A percentile compares a stretch with the other conserved stretches of the same genome.
Evolutionary conservation across 2,888 invertebrate genomes (phyloP).

Genomic region (Galeopsomyia nigrocyanea): DNA sequence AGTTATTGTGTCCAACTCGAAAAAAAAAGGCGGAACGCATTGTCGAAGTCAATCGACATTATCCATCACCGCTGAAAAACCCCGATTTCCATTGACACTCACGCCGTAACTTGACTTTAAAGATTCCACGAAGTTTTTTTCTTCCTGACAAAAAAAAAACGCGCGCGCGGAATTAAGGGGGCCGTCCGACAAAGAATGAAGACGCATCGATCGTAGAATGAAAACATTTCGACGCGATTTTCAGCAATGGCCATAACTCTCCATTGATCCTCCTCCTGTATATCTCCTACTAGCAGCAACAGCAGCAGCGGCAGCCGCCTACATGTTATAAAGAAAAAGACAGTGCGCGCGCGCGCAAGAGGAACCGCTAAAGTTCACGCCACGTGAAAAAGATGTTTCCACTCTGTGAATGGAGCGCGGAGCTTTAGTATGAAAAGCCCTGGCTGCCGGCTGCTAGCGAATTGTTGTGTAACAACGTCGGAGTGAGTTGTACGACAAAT

Average conservation of each 20-base stretch:
- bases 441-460: constrained; percentile 43
- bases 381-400: constrained; percentile 39
- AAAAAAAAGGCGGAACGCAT: not conserved
- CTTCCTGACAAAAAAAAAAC: constrained; percentile 6
- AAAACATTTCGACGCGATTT: constrained; percentile 15
- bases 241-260: constrained; percentile 27
- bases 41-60: constrained; percentile 7
- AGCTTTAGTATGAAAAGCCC: constrained; percentile 8
- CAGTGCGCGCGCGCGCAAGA: constrained; percentile 23
- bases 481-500: constrained; percentile 68
- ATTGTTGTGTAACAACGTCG: constrained; percentile 65
- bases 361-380: constrained; percentile 47
- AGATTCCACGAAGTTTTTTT: constrained; percentile 24
- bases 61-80: not conserved
- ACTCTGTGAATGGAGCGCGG: constrained; percentile 5
- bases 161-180: constrained; percentile 29
- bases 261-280: not conserved
- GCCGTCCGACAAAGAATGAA: constrained; percentile 13
- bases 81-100: constrained; percentile 1
- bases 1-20: no score
- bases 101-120: constrained; percentile 26
- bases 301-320: constrained; percentile 3
- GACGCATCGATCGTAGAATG: constrained; percentile 7
- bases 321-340: not conserved
- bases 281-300: not conserved